Conservation (phyloP, 2,113 vertebrate species). For the Sinocyclocheilus anshuiensis region DNA sequence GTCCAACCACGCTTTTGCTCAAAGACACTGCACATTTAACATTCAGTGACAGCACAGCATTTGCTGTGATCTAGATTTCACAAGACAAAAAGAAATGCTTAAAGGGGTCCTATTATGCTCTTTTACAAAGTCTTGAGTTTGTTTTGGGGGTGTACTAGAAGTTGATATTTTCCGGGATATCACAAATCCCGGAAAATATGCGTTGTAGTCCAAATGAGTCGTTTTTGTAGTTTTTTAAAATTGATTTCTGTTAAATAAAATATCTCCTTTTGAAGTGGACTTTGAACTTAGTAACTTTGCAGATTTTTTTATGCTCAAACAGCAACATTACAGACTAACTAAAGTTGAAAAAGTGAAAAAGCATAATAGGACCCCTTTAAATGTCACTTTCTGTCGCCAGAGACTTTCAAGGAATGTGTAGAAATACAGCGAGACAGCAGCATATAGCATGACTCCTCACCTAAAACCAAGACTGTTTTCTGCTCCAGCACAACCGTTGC, state of each 20-base stretch:
- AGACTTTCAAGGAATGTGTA: slow-evolving; percentile 48
- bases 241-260: too few species aligned
- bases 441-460: slow-evolving; percentile 22
- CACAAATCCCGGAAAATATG: too few species aligned
- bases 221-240: too few species aligned
- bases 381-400: slow-evolving; percentile 46
- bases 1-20: not conserved
- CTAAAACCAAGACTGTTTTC: slow-evolving; percentile 45
- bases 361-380: not conserved
- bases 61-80: not conserved
- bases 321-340: too few species aligned
- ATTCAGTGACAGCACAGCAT: slow-evolving; percentile 36
- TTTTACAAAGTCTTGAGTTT: too few species aligned
- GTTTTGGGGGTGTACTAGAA: too few species aligned
- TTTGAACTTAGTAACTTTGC: too few species aligned
- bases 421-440: not conserved
- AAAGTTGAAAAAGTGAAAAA: too few species aligned
- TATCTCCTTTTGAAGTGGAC: too few species aligned
- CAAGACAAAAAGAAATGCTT: slow-evolving; percentile 1
- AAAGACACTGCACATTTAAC: not conserved
- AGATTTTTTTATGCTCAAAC: too few species aligned
- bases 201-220: too few species aligned
- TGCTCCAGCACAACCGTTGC: slow-evolving; percentile 38
- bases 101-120: not conserved
- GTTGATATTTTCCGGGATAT: too few species aligned